These are phyloP conservation scores for Heteromyza rotundicornis DNA, from an alignment of 2,888 invertebrate species.

Conservation along the genomic window DNA sequence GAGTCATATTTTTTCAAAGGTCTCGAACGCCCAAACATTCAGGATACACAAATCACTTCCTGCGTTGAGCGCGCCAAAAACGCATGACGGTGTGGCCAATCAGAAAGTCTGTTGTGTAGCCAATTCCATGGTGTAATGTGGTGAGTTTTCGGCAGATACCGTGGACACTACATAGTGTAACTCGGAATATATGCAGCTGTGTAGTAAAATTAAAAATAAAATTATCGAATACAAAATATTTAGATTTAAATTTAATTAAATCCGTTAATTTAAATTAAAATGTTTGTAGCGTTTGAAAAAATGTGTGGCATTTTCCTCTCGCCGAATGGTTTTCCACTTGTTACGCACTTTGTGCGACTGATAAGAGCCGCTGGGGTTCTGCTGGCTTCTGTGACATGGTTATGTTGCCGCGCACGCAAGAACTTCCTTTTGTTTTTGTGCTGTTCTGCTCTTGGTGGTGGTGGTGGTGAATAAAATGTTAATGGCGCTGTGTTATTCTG, in stretches of 20 bases:
- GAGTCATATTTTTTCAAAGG: no score
- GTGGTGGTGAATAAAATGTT: conserved; percentile 11
- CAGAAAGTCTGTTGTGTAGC: neutral
- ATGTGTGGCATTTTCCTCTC: neutral
- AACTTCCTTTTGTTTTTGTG: conserved; percentile 13
- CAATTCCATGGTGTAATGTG: neutral
- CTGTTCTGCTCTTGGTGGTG: conserved; percentile 7
- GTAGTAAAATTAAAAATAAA: no score
- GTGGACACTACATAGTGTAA: no score
- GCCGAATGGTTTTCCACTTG: conserved; percentile 38
- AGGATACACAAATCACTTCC: no score
- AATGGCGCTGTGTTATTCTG: conserved; percentile 11
- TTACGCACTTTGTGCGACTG: conserved; percentile 33
- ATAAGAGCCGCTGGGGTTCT: conserved; percentile 15
- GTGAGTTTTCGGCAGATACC: neutral
- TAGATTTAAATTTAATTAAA: no score
- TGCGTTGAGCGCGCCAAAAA: neutral
- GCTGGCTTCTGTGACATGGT: conserved; percentile 8
- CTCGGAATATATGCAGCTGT: no score
- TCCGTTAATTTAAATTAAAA: no score
- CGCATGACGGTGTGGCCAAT: neutral
- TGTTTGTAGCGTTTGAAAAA: no score
- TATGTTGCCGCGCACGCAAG: neutral
- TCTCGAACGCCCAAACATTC: no score
- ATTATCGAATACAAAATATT: no score